Conservation (phyloP, 2,888 invertebrate genomes). For the Scaptomyza flava region DNA sequence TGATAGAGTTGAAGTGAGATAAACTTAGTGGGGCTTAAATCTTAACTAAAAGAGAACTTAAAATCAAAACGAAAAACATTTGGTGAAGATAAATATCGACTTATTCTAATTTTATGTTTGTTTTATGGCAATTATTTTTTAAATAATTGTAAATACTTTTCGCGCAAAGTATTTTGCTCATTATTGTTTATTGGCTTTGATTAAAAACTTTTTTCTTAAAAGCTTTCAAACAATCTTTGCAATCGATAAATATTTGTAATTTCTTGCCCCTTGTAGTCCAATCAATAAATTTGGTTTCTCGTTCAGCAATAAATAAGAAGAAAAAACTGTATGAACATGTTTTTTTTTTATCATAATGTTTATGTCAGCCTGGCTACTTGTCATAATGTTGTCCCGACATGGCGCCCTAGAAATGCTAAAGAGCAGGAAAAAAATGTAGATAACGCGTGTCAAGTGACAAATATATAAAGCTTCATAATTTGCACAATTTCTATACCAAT, state of each 20-base stretch:
- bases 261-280: neutral
- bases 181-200: too few relatives aligned
- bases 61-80: too few relatives aligned
- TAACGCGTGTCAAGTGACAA: conserved; percentile 9
- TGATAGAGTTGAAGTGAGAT: neutral
- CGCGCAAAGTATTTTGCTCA: too few relatives aligned
- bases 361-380: conserved; percentile 15
- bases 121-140: too few relatives aligned
- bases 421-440: conserved; percentile 9
- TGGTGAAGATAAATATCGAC: too few relatives aligned
- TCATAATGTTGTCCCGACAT: too few relatives aligned
- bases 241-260: conserved; percentile 17
- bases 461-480: conserved; percentile 29
- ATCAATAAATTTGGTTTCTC: conserved; percentile 5
- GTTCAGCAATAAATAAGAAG: conserved; percentile 7
- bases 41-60: neutral
- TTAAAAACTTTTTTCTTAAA: too few relatives aligned
- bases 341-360: conserved; percentile 23
- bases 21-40: neutral
- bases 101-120: too few relatives aligned
- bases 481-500: conserved; percentile 13
- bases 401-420: too few relatives aligned
- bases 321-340: neutral
- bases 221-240: neutral
- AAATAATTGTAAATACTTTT: too few relatives aligned